A percentile compares a stretch with the other conserved stretches of the same genome.
These are phyloP conservation scores for Carcharodon carcharias DNA, from an alignment of 2,797 vertebrate genomes.

Conservation along the genomic window DNA sequence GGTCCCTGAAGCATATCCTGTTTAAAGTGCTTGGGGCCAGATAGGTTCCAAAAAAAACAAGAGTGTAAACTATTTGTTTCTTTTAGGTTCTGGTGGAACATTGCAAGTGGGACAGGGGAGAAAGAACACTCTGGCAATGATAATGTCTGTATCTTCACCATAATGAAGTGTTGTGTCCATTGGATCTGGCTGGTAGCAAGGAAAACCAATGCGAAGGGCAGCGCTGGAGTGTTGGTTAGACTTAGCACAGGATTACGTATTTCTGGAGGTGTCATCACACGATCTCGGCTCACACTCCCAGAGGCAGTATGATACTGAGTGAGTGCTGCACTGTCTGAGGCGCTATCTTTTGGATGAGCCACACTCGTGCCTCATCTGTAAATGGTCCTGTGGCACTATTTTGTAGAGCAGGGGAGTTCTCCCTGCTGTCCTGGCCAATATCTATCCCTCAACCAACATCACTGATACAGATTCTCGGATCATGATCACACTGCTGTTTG, in stretches of 20 bases:
- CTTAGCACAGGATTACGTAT: not conserved
- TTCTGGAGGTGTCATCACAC: not conserved
- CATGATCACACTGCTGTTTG: not conserved
- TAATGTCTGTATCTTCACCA: not conserved
- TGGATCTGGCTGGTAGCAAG: not conserved
- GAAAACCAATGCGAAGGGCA: not conserved
- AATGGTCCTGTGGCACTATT: not conserved
- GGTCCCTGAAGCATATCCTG: not conserved
- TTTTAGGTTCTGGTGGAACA: not conserved
- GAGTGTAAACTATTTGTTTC: not conserved
- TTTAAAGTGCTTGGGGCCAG: conserved; percentile 6
- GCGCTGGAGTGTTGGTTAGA: not conserved
- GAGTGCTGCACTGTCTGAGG: not conserved
- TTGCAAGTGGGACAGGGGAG: not conserved
- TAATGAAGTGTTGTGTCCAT: not conserved
- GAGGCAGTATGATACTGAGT: not conserved
- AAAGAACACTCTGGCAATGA: not conserved
- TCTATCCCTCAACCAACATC: not conserved
- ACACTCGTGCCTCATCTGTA: not conserved
- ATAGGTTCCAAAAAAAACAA: not conserved
- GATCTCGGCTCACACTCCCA: not conserved
- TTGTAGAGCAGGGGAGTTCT: not conserved
- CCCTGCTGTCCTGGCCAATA: not conserved
- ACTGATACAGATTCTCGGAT: not conserved
- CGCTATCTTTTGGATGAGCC: not conserved